phyloP scores from a whole-genome alignment of 2,113 vertebrate genomes.

The Apeltes quadracus region DNA sequence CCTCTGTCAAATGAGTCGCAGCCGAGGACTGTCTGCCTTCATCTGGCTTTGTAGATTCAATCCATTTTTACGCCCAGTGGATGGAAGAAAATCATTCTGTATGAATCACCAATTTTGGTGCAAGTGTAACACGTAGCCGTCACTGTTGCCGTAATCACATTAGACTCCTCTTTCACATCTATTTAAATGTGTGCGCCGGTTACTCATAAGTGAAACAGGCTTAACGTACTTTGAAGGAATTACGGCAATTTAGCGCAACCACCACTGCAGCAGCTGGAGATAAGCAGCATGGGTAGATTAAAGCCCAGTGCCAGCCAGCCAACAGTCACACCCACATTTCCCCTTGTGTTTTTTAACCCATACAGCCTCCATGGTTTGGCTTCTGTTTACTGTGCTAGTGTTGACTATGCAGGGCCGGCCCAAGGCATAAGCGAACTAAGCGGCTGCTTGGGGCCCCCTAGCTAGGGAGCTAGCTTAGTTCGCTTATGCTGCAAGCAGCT shows the following conservation, averaged over 20 bases:
- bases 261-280: slow-evolving; percentile 13
- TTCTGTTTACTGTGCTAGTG: not conserved
- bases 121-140: not conserved
- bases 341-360: slow-evolving; percentile 6
- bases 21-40: slow-evolving; percentile 15
- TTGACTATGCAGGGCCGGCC: too few relatives aligned
- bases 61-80: not conserved
- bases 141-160: slow-evolving; percentile 5
- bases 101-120: not conserved
- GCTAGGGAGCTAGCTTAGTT: too few relatives aligned
- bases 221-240: slow-evolving; percentile 13
- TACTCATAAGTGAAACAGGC: slow-evolving; percentile 6
- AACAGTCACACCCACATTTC: not conserved
- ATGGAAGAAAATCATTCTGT: not conserved
- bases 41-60: not conserved
- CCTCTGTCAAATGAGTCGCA: not conserved
- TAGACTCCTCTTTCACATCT: not conserved
- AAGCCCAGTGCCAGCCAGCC: not conserved
- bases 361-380: not conserved
- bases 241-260: slow-evolving; percentile 23
- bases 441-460: too few relatives aligned
- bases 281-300: not conserved
- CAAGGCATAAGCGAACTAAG: too few relatives aligned
- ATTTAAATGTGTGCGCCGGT: slow-evolving; percentile 1
- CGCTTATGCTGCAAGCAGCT: too few relatives aligned